A percentile compares a stretch with the other conserved stretches of the same genome.
Conservation (phyloP, 1,140 invertebrate species). For the Temnothorax longispinosus region DNA sequence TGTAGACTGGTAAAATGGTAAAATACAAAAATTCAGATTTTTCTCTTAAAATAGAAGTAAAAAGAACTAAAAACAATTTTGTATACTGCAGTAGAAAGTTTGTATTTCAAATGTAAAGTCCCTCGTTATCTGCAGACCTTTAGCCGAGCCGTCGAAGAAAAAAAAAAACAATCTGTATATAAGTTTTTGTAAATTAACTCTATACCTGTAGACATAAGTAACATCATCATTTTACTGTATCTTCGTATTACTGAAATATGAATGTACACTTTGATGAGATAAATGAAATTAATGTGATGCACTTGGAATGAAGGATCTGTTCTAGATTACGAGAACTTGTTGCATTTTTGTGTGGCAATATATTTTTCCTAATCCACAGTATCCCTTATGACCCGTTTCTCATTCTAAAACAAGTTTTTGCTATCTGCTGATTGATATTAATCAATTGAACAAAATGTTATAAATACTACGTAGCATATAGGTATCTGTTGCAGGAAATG, state of each 20-base stretch:
- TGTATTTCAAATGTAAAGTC: neutral
- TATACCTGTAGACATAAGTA: constrained; percentile 56
- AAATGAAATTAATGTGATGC: constrained; percentile 68
- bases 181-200: constrained; percentile 78
- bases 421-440: neutral
- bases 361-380: neutral
- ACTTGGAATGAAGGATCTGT: constrained; percentile 47
- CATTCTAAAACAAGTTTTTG: constrained; percentile 27
- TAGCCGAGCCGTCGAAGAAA: neutral
- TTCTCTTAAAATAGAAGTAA: neutral
- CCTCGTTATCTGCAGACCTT: constrained; percentile 47
- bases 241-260: constrained; percentile 67
- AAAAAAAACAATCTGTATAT: constrained; percentile 53
- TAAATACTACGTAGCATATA: neutral
- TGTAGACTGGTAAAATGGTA: neutral
- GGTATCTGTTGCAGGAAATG: neutral
- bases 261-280: constrained; percentile 74
- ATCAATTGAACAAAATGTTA: neutral
- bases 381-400: neutral
- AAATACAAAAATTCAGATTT: neutral
- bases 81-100: neutral
- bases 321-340: constrained; percentile 25
- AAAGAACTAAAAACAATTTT: neutral
- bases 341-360: neutral
- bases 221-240: constrained; percentile 52